These are phyloP conservation scores for Percopsis transmontana DNA, from an alignment of 2,113 vertebrate species.

Conservation along the genomic window DNA sequence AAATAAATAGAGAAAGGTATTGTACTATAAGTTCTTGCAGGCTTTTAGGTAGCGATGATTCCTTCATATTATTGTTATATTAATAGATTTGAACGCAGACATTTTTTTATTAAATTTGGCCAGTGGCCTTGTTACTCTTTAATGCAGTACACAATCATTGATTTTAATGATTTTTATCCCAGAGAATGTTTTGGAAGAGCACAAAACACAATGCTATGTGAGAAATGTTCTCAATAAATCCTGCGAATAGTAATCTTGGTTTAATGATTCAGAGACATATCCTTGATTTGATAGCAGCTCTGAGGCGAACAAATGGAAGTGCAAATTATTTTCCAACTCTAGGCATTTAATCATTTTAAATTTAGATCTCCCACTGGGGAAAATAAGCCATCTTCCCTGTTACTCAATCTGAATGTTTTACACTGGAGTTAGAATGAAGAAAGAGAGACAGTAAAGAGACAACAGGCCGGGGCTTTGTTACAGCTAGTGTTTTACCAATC, in stretches of 20 bases:
- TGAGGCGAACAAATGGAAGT: conserved; percentile 63
- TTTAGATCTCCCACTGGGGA: conserved; percentile 68
- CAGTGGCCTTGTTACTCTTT: too few relatives aligned
- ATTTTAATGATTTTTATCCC: conserved; percentile 14
- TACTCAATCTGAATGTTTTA: conserved; percentile 63
- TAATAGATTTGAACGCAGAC: too few relatives aligned
- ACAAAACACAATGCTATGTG: conserved; percentile 32
- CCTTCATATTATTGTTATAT: too few relatives aligned
- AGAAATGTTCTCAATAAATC: conserved; percentile 48
- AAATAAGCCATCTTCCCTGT: conserved; percentile 61
- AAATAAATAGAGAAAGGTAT: too few relatives aligned
- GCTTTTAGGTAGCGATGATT: too few relatives aligned
- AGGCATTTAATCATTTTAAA: conserved; percentile 73
- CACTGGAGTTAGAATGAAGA: conserved; percentile 35
- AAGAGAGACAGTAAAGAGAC: conserved; percentile 11
- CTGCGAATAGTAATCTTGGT: conserved; percentile 54
- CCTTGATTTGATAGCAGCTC: conserved; percentile 70
- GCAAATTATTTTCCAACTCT: conserved; percentile 67
- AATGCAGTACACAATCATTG: conserved; percentile 9
- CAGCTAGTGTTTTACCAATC: conserved; percentile 25
- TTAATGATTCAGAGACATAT: conserved; percentile 66
- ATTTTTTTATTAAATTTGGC: too few relatives aligned
- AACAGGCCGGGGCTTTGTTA: conserved; percentile 14
- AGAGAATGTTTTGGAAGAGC: conserved; percentile 26
- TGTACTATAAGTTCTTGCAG: too few relatives aligned